Evolutionary conservation across 37 sponge, comb jelly and placozoan genomes (phyloP), one percentile per base, ranked within the genome.

Genomic region (Dysidea cf. avara): DNA sequence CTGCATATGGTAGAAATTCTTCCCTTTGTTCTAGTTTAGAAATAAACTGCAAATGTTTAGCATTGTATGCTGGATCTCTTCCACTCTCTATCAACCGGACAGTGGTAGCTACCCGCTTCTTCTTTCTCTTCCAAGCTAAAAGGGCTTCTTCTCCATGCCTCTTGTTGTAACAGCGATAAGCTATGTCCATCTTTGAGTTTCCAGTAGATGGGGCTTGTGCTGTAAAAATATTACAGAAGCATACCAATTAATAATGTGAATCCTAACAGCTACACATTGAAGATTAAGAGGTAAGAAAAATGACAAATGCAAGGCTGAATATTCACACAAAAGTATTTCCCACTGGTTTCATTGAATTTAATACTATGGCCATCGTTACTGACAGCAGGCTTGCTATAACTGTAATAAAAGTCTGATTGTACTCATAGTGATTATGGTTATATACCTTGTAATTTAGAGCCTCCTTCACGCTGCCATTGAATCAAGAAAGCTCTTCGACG

Each of bases 401-500:
- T n/a, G n/a, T n/a, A n/a, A n/a, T n/a, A n/a, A n/a, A n/a, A n/a
- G n/a, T n/a, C n/a, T n/a, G n/a, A n/a, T n/a, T n/a, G n/a, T n/a
- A n/a, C n/a, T n/a, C n/a, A n/a, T n/a, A n/a, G n/a, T n/a, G n/a
- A n/a, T n/a, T n/a, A n/a, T n/a, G n/a, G 11, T 20, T 69, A 7
- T 67, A 39, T 35, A 71, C 88, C 78, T 59, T 70, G 50, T 26
- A 34, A 24, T 34, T 60, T 54, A 13, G 32, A 39, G 12, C 79
- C 78, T 29, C 83, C 74, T 21, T 62, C 88, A 47, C 59, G 26
- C 66, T 76, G 77, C 82, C 82, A 76, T 56, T 76, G 72, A 17
- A 78, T 66, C 21, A 87, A 61, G 43, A 87, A 87, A 35, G 72
- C 53, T 61, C 88, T 66, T 37, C 88, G 75, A 47, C 73, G 76